These are phyloP conservation scores for Pachydiplax longipennis DNA, from an alignment of 2,888 invertebrate species.

Conservation along the genomic window DNA sequence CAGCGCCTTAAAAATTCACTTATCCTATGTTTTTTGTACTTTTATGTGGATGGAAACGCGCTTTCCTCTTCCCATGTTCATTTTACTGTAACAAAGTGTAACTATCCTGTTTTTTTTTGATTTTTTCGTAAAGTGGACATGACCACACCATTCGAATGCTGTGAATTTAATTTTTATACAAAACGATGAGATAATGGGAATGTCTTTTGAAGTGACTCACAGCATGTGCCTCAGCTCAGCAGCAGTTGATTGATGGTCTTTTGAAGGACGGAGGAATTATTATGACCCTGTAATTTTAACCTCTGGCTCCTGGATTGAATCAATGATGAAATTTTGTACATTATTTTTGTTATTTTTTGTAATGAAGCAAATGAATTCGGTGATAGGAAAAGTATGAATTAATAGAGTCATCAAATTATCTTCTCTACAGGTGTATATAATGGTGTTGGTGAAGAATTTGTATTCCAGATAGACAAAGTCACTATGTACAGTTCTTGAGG, in stretches of 20 bases:
- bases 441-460: conserved; percentile 38
- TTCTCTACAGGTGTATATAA: conserved; percentile 39
- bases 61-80: conserved; percentile 27
- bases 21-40: conserved; percentile 24
- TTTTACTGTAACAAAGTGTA: conserved; percentile 40
- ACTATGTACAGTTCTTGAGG: conserved; percentile 38
- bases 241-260: conserved; percentile 34
- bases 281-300: conserved; percentile 31
- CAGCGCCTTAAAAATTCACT: conserved; percentile 36
- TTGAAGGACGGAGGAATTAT: conserved; percentile 3
- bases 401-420: conserved; percentile 26
- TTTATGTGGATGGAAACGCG: conserved; percentile 13
- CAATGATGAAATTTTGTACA: conserved; percentile 39
- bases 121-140: conserved; percentile 17
- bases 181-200: neutral
- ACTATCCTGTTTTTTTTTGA: conserved; percentile 18
- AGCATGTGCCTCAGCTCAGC: conserved; percentile 31
- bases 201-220: conserved; percentile 37
- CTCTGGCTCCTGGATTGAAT: conserved; percentile 35
- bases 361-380: conserved; percentile 35
- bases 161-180: conserved; percentile 31
- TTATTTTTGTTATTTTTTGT: conserved; percentile 45
- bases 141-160: conserved; percentile 40
- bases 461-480: conserved; percentile 35
- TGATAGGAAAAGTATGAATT: conserved; percentile 34